phyloP scores from a whole-genome alignment of 1,140 invertebrate species.

The Diuraphis noxia region DNA sequence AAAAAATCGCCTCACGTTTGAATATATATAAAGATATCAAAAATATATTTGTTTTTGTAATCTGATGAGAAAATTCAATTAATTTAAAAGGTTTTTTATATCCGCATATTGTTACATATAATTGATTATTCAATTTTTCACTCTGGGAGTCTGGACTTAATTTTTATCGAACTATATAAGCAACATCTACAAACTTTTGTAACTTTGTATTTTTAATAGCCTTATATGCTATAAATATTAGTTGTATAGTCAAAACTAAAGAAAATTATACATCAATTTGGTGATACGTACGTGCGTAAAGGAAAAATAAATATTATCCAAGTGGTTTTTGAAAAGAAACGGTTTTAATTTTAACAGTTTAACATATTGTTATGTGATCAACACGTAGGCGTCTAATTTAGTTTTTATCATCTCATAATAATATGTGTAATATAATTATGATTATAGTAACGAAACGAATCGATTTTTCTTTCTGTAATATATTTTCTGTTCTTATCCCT shows the following conservation, averaged over 20 bases:
- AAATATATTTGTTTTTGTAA: too few species aligned
- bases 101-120: neutral
- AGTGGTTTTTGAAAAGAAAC: neutral
- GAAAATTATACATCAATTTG: constrained; percentile 17
- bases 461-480: constrained; percentile 6
- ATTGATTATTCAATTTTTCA: neutral
- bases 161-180: neutral
- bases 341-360: constrained; percentile 30
- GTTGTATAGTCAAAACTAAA: neutral
- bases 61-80: neutral
- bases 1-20: too few species aligned
- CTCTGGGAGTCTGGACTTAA: neutral
- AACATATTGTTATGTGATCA: constrained; percentile 25
- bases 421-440: constrained; percentile 49
- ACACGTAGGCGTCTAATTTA: constrained; percentile 18
- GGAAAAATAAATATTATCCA: constrained; percentile 14
- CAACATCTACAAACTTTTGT: neutral
- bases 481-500: constrained; percentile 30
- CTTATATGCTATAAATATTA: neutral
- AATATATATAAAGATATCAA: too few species aligned
- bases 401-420: constrained; percentile 24
- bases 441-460: constrained; percentile 38
- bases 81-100: neutral
- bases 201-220: neutral
- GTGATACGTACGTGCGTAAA: neutral